Evolutionary conservation across 2,113 vertebrate species (phyloP), one percentile per base, ranked within the genome.

Genomic region (Myocastor coypus): DNA sequence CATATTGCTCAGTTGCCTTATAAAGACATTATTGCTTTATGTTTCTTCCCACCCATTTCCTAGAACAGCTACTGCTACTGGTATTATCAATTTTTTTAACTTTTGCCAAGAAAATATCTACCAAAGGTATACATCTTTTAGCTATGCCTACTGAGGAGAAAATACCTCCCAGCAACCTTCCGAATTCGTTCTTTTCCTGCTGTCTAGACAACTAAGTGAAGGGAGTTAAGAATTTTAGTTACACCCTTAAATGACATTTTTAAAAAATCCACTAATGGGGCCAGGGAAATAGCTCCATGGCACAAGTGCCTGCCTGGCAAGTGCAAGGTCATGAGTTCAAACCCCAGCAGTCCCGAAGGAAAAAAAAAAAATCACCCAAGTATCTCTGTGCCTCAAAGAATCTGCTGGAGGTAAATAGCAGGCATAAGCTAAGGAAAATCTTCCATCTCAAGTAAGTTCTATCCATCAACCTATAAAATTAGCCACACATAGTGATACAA

Each of bases 81-180:
- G 71, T 59, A 73, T 94, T 82, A 42, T 32, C 30, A 89, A 34
- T 61, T 92, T 96, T 94, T 96, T 73, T 50, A 86, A 83, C n/a
- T 73, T 89, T 87, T 80, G 46, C 69, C 66, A 66, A 78, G 68
- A 34, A 92, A 92, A 92, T 28, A 50, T 69, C 59, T 89, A 55
- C 16, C 12, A 80, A 59, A 86, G 64, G 91, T 80, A 77, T 16
- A 37, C 30, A 5, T 24, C 40, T 90, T 93, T 89, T 75, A 89
- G 81, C 89, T 66, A 87, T 63, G 24, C 19, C 71, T 94, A 88
- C 91, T 78, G 78, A 83, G 52, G 22, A 91, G 63, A 94, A 68
- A 96, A 20, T 64, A 61, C 50, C n/a, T 68, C 28, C 64, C 17
- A 71, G 24, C 4, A 63, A 12, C 32, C 34, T 83, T 55, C 28